Percentiles rank a stretch among this genome's conserved stretches.
Evolutionary conservation across 2,888 invertebrate species (phyloP).

Genomic region (Quadriops clusia): DNA sequence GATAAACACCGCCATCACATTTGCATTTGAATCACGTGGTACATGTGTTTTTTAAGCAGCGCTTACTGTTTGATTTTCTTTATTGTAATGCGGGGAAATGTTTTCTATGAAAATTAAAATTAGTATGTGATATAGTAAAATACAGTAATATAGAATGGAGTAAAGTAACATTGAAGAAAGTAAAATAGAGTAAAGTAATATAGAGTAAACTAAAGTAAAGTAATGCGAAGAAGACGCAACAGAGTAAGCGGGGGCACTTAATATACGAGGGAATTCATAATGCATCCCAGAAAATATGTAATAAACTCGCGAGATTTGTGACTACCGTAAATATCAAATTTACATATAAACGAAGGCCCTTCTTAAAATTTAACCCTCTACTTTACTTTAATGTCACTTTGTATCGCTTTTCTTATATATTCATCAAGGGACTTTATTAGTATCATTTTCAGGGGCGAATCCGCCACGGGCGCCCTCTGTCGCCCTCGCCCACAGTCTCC

Average conservation of each 20-base stretch:
- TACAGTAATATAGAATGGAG: too few relatives aligned
- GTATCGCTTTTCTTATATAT: conserved; percentile 36
- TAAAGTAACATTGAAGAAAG: too few relatives aligned
- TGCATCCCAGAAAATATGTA: background rate
- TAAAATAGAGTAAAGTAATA: too few relatives aligned
- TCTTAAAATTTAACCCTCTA: conserved; percentile 33
- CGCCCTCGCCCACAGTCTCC: conserved; percentile 10
- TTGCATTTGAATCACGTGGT: conserved; percentile 35
- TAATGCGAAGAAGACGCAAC: too few relatives aligned
- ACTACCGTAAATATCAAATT: conserved; percentile 12
- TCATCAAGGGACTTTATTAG: conserved; percentile 36
- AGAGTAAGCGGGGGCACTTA: too few relatives aligned
- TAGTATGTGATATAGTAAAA: too few relatives aligned
- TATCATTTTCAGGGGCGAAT: conserved; percentile 12
- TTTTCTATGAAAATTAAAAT: too few relatives aligned
- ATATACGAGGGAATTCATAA: too few relatives aligned
- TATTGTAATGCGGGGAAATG: background rate
- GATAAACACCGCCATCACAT: conserved; percentile 35
- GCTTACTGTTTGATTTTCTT: conserved; percentile 1
- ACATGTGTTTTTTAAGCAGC: conserved; percentile 25
- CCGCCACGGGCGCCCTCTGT: conserved; percentile 8
- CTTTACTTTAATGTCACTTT: conserved; percentile 34
- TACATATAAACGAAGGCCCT: conserved; percentile 28
- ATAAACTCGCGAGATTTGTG: background rate
- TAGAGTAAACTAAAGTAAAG: too few relatives aligned